A percentile compares a stretch with the other conserved stretches of the same genome.
Evolutionary conservation across 1,140 invertebrate genomes (phyloP).

Genomic region (Aradophagus sp.): DNA sequence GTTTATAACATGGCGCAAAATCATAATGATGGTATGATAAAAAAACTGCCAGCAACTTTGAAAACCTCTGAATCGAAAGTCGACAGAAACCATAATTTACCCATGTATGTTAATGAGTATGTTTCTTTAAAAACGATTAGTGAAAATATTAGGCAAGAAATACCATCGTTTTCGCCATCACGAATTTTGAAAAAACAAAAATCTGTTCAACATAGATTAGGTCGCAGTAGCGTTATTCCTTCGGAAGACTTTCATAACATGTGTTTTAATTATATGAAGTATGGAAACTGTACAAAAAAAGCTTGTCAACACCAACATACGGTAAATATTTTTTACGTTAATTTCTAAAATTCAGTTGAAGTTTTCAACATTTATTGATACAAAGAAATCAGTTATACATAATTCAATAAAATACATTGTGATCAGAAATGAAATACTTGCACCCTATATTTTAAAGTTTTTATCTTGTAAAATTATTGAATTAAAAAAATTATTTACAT

Average conservation of each 20-base stretch:
- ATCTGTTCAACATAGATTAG: constrained; percentile 4
- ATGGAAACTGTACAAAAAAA: constrained; percentile 4
- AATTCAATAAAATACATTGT: no score
- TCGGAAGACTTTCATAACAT: not conserved
- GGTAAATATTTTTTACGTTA: constrained; percentile 5
- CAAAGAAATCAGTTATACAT: no score
- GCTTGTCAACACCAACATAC: not conserved
- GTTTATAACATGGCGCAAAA: no score
- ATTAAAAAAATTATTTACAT: no score
- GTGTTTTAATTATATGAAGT: constrained; percentile 4
- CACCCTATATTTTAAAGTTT: not conserved
- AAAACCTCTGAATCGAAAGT: no score
- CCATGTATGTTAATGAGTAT: constrained; percentile 1
- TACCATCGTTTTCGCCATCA: constrained; percentile 11
- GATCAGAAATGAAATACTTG: no score
- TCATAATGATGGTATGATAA: no score
- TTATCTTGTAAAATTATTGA: no score
- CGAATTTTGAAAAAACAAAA: constrained; percentile 12
- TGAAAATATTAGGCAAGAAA: not conserved
- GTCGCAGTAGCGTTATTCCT: not conserved
- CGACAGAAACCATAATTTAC: no score
- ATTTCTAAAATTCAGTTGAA: not conserved
- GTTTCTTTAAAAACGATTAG: not conserved
- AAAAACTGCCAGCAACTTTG: no score
- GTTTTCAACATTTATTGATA: no score